Conservation (phyloP, 1,140 invertebrate genomes). For the Copidosoma floridanum region DNA sequence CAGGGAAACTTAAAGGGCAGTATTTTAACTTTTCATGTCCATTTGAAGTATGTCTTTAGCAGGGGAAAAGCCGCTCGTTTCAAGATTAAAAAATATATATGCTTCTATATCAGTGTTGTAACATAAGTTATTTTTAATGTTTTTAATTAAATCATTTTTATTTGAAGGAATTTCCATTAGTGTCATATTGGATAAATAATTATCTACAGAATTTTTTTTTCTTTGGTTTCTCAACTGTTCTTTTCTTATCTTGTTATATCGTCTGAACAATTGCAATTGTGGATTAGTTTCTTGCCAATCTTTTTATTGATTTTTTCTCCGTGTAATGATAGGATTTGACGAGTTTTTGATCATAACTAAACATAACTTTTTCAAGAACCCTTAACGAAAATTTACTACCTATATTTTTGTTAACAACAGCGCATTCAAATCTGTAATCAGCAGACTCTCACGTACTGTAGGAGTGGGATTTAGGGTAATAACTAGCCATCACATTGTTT, state of each 20-base stretch:
- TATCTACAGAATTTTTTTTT: neutral
- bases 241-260: neutral
- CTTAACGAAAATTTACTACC: neutral
- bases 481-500: slow-evolving; percentile 7
- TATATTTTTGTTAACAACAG: neutral
- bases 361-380: neutral
- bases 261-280: neutral
- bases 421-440: neutral
- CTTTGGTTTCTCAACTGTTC: neutral
- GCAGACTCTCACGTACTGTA: neutral
- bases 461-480: too few relatives aligned
- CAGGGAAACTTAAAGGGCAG: neutral
- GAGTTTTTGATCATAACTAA: neutral
- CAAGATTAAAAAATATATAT: neutral
- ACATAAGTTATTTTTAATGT: neutral
- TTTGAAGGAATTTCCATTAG: neutral
- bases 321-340: neutral
- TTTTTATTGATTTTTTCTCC: neutral
- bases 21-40: neutral
- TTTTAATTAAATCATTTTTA: neutral
- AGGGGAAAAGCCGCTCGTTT: neutral
- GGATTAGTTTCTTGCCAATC: neutral
- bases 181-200: neutral
- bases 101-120: neutral
- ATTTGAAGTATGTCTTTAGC: neutral